Conservation (phyloP, 1,140 invertebrate genomes). For the Achroia grisella region DNA sequence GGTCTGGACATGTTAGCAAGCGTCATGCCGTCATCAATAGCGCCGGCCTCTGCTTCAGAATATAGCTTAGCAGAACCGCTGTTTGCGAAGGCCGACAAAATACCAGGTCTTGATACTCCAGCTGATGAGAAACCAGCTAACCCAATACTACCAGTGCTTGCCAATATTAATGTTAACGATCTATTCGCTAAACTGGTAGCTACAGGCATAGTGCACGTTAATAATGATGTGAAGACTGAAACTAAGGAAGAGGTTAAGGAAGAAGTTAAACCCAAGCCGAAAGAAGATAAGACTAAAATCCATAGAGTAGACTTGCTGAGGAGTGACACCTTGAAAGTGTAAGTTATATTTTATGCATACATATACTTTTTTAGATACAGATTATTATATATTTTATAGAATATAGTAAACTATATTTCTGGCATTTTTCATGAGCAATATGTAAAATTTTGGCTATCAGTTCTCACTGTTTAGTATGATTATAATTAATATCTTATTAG, state of each 20-base stretch:
- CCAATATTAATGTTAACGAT: slow-evolving; percentile 83
- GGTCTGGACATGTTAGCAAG: slow-evolving; percentile 78
- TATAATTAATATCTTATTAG: no score
- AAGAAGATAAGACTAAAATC: slow-evolving; percentile 65
- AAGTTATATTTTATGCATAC: slow-evolving; percentile 48
- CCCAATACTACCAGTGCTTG: slow-evolving; percentile 26
- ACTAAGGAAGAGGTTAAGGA: slow-evolving; percentile 60
- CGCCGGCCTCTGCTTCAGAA: slow-evolving; percentile 72
- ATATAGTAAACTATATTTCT: no score
- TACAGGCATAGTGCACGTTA: slow-evolving; percentile 83
- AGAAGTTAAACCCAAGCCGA: slow-evolving; percentile 44
- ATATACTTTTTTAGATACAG: no score
- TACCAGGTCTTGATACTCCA: slow-evolving; percentile 46
- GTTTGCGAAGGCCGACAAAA: slow-evolving; percentile 35
- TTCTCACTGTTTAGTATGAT: no score
- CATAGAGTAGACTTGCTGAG: slow-evolving; percentile 79
- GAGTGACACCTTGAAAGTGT: slow-evolving; percentile 85
- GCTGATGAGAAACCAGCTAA: slow-evolving; percentile 43
- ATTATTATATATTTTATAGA: no score
- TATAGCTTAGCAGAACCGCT: slow-evolving; percentile 65
- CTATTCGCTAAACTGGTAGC: slow-evolving; percentile 88
- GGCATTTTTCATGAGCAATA: no score
- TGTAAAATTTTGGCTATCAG: no score
- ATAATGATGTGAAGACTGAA: slow-evolving; percentile 46
- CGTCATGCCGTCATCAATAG: slow-evolving; percentile 76